Percentiles rank a stretch among this genome's conserved stretches.
phyloP scores from a whole-genome alignment of 2,888 invertebrate genomes.

The Phengaris arion region DNA sequence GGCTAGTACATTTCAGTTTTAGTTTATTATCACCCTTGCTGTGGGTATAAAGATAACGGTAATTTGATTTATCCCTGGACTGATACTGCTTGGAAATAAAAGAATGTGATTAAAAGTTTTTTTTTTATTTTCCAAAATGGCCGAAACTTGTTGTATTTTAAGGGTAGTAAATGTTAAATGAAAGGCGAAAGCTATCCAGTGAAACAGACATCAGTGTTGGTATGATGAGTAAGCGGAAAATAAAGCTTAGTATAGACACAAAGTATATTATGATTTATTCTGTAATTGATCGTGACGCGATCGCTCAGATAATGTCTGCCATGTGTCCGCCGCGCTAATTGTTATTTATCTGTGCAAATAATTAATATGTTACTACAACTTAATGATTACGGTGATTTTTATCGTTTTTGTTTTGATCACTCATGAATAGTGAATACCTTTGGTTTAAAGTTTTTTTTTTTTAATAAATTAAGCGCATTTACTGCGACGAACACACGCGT shows the following conservation, averaged over 20 bases:
- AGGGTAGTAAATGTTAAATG: too few species aligned
- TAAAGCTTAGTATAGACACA: slow-evolving; percentile 38
- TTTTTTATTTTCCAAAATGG: too few species aligned
- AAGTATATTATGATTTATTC: slow-evolving; percentile 49
- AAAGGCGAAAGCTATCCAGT: not conserved
- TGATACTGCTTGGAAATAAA: too few species aligned
- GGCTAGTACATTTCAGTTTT: too few species aligned
- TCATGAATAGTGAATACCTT: not conserved
- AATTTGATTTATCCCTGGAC: too few species aligned
- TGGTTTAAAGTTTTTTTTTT: too few species aligned
- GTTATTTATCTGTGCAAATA: slow-evolving; percentile 38
- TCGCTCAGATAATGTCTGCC: slow-evolving; percentile 39
- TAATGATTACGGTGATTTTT: not conserved
- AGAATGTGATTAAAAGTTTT: too few species aligned
- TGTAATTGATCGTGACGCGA: slow-evolving; percentile 46
- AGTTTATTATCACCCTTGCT: too few species aligned
- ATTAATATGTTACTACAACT: slow-evolving; percentile 33
- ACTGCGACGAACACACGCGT: too few species aligned
- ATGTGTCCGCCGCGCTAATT: slow-evolving; percentile 37
- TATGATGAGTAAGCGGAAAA: slow-evolving; percentile 47
- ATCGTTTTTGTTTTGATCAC: not conserved
- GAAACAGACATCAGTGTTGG: slow-evolving; percentile 15
- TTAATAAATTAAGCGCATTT: too few species aligned
- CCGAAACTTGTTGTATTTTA: too few species aligned
- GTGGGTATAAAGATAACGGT: too few species aligned